Evolutionary conservation across 1,140 invertebrate genomes (phyloP).

Genomic region (Drosophila bocqueti): DNA sequence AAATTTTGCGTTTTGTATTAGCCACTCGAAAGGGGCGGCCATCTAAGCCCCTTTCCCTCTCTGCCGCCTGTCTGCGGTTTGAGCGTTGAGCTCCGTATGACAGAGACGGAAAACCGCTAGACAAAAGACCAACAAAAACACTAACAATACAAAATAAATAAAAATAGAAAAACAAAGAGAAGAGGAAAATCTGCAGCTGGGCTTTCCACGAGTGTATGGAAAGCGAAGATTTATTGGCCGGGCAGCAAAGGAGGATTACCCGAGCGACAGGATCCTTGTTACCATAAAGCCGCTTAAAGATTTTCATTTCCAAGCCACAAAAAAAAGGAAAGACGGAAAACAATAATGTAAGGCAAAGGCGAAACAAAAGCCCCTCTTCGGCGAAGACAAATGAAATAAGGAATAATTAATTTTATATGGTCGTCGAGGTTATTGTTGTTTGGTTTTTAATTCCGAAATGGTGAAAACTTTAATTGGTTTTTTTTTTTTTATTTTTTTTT

Average conservation of each 20-base stretch:
- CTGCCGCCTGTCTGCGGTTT: constrained; percentile 35
- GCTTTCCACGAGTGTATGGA: constrained; percentile 14
- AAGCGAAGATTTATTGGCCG: constrained; percentile 48
- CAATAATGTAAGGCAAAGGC: constrained; percentile 17
- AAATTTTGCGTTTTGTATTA: constrained; percentile 59
- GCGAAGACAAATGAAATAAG: constrained; percentile 48
- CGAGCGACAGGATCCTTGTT: constrained; percentile 59
- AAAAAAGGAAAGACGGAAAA: background rate
- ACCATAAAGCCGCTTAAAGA: constrained; percentile 71
- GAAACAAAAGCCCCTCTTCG: constrained; percentile 16
- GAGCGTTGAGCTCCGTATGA: constrained; percentile 48
- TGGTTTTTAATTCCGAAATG: constrained; percentile 33
- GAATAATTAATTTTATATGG: constrained; percentile 54
- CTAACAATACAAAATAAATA: constrained; percentile 17
- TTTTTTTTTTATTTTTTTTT: background rate
- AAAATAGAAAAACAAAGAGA: constrained; percentile 27
- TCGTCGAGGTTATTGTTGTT: constrained; percentile 35
- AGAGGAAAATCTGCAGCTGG: constrained; percentile 56
- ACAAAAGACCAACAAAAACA: constrained; percentile 51
- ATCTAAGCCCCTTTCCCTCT: background rate
- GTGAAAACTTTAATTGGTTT: constrained; percentile 46
- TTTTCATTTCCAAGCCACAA: constrained; percentile 51
- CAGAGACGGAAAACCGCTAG: constrained; percentile 39
- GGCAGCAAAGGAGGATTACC: constrained; percentile 59
- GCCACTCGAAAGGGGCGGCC: background rate